Evolutionary conservation across 1,140 invertebrate species (phyloP).

Genomic region (Drosophila seguyi): DNA sequence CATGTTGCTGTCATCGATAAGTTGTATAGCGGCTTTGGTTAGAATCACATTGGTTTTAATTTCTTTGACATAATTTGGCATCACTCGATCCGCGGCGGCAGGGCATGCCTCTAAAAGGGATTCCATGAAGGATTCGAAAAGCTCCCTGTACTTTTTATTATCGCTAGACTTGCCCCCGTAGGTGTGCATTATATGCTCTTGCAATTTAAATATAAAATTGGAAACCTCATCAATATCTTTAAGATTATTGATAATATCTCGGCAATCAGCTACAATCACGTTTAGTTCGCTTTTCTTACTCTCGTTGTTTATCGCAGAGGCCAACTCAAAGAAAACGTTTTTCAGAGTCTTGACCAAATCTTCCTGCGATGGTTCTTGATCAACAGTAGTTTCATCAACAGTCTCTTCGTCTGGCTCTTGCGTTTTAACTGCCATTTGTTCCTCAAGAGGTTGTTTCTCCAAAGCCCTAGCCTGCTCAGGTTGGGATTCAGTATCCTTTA

Average conservation of each 20-base stretch:
- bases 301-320: neutral
- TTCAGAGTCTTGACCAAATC: neutral
- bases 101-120: constrained; percentile 45
- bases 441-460: constrained; percentile 38
- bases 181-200: constrained; percentile 67
- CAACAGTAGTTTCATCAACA: constrained; percentile 7
- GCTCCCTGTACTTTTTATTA: constrained; percentile 21
- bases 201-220: constrained; percentile 67
- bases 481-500: constrained; percentile 18
- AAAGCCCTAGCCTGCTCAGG: constrained; percentile 43
- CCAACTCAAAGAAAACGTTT: neutral
- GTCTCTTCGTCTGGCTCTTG: constrained; percentile 25
- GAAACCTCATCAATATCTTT: constrained; percentile 41
- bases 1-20: constrained; percentile 62
- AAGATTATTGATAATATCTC: constrained; percentile 48
- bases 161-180: constrained; percentile 44
- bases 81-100: constrained; percentile 33
- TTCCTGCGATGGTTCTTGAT: neutral
- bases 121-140: constrained; percentile 61
- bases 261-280: constrained; percentile 22
- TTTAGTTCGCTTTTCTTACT: constrained; percentile 3
- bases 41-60: constrained; percentile 59
- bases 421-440: neutral
- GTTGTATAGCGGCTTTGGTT: constrained; percentile 52
- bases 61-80: constrained; percentile 43